A percentile compares a stretch with the other conserved stretches of the same genome.
Conservation (phyloP, 2,888 invertebrate genomes). For the Tachystola acroxantha region DNA sequence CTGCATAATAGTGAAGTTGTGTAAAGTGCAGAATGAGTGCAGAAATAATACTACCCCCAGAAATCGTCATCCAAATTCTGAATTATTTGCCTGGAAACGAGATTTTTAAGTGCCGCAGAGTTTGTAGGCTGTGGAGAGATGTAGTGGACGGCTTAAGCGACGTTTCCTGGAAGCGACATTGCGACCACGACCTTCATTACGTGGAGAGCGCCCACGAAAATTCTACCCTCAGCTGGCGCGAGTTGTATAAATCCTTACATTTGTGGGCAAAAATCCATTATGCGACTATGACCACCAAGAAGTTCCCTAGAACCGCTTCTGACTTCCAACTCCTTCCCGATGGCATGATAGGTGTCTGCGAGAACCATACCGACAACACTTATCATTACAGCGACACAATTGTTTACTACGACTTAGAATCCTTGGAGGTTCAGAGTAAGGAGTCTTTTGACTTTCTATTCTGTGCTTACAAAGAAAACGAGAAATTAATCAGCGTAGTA, state of each 20-base stretch:
- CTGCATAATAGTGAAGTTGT: no score
- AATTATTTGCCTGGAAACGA: background rate
- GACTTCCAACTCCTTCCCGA: background rate
- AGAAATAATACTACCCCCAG: background rate
- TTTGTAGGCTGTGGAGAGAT: background rate
- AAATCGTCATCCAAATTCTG: background rate
- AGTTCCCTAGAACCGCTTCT: background rate
- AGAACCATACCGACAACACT: background rate
- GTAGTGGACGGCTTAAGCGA: background rate
- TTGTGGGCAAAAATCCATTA: background rate
- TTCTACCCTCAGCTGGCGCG: background rate
- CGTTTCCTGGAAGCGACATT: background rate
- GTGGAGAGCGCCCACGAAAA: background rate
- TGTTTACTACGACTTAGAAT: background rate
- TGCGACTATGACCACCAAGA: background rate
- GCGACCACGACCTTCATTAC: background rate
- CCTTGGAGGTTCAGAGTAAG: background rate
- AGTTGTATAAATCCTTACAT: background rate
- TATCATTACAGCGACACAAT: background rate
- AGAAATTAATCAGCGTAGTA: background rate
- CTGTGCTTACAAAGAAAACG: background rate
- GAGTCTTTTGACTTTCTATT: background rate
- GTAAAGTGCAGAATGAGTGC: background rate
- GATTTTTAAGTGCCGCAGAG: background rate
- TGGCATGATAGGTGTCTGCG: background rate